These are phyloP conservation scores for Antitype chi DNA, from an alignment of 2,888 invertebrate genomes.

Conservation along the genomic window DNA sequence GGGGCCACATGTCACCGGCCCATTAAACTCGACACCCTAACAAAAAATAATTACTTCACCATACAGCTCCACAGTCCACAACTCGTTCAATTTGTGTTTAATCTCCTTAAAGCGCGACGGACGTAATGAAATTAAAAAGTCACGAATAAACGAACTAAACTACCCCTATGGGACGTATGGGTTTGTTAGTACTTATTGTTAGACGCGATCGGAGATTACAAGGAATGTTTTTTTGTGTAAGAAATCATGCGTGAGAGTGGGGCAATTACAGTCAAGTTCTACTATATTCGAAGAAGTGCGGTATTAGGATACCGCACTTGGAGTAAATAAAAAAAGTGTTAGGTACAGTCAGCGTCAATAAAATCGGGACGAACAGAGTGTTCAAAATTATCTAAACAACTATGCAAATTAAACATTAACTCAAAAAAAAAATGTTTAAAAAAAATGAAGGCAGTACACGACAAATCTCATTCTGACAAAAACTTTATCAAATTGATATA, in stretches of 20 bases:
- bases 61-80: constrained; percentile 77
- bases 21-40: constrained; percentile 85
- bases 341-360: too few relatives aligned
- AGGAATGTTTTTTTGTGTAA: constrained; percentile 38
- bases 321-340: too few relatives aligned
- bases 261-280: constrained; percentile 8
- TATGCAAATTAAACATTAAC: too few relatives aligned
- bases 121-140: constrained; percentile 74
- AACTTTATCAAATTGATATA: too few relatives aligned
- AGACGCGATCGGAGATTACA: constrained; percentile 53
- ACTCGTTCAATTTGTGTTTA: constrained; percentile 79
- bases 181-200: constrained; percentile 52
- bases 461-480: too few relatives aligned
- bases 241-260: constrained; percentile 27
- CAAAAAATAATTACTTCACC: constrained; percentile 89
- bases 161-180: constrained; percentile 61
- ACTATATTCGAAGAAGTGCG: not conserved
- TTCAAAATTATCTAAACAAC: too few relatives aligned
- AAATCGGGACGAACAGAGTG: too few relatives aligned
- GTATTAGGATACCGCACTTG: too few relatives aligned
- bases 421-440: too few relatives aligned
- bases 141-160: constrained; percentile 70
- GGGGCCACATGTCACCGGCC: constrained; percentile 84
- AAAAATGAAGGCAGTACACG: too few relatives aligned
- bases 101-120: constrained; percentile 67